Conservation (phyloP, 92 coral and sea anemone species). For the Heliopora coerulea region DNA sequence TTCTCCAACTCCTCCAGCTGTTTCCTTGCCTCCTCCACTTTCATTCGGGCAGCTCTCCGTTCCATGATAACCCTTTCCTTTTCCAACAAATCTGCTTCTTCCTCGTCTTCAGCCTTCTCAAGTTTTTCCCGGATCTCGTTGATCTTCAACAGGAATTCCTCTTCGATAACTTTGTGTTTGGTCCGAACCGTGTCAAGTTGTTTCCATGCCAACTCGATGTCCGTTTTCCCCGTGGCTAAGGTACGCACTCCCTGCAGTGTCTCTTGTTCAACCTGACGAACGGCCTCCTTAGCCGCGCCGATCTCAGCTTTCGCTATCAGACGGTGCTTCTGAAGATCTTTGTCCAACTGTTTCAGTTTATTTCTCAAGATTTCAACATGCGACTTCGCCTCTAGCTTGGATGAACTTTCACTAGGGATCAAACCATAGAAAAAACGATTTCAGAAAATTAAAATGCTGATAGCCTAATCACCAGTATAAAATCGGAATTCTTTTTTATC, state of each 20-base stretch:
- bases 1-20: conserved; percentile 86
- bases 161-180: conserved; percentile 87
- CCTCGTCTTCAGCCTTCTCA: conserved; percentile 90
- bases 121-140: conserved; percentile 84
- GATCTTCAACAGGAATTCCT: conserved; percentile 74
- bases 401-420: conserved; percentile 29
- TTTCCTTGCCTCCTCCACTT: conserved; percentile 89
- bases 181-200: conserved; percentile 81
- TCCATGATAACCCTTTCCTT: conserved; percentile 97
- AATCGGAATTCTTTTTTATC: too few species aligned
- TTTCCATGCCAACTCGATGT: conserved; percentile 90
- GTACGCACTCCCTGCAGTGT: conserved; percentile 90
- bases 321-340: conserved; percentile 87
- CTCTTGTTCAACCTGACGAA: conserved; percentile 79
- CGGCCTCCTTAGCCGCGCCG: conserved; percentile 84
- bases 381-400: conserved; percentile 60
- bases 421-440: background rate
- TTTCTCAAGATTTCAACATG: conserved; percentile 82
- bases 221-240: conserved; percentile 92
- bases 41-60: conserved; percentile 91
- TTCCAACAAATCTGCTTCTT: conserved; percentile 88
- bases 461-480: too few species aligned
- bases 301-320: conserved; percentile 75
- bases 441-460: background rate
- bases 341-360: conserved; percentile 77